Evolutionary conservation across 2,113 vertebrate species (phyloP).

Genomic region (Rhea americana): DNA sequence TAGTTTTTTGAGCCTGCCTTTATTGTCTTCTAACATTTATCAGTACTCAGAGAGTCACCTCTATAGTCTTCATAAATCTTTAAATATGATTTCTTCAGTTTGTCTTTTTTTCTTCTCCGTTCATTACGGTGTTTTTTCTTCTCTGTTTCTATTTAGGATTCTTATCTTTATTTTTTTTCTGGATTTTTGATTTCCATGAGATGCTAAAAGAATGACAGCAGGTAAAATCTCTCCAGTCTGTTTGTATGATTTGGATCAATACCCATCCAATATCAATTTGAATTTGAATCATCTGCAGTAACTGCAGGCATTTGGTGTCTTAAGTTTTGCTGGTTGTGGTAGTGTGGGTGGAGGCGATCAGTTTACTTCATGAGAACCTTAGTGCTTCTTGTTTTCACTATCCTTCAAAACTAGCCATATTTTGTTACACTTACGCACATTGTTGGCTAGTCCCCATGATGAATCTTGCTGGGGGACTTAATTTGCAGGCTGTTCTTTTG

Average conservation of each 20-base stretch:
- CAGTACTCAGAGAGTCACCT: neutral
- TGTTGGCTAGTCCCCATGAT: neutral
- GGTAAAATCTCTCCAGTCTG: neutral
- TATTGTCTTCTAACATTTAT: neutral
- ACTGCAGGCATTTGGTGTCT: neutral
- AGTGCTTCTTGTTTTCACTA: neutral
- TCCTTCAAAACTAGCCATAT: neutral
- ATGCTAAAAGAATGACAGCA: neutral
- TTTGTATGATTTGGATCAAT: neutral
- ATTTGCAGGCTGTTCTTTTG: neutral
- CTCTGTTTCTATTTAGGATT: neutral
- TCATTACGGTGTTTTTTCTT: neutral
- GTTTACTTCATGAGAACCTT: neutral
- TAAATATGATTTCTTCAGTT: neutral
- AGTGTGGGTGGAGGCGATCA: too few relatives aligned
- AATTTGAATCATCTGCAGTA: neutral
- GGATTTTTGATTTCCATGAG: slow-evolving; percentile 16
- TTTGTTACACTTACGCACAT: neutral
- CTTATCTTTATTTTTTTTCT: neutral
- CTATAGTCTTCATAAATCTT: neutral
- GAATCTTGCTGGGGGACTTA: accelerated
- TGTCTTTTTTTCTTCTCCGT: neutral
- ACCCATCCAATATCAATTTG: neutral
- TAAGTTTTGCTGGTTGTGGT: neutral
- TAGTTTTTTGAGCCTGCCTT: neutral